Evolutionary conservation across 2,113 vertebrate species (phyloP), one percentile per base, ranked within the genome.

Genomic region (Dipodomys spectabilis): DNA sequence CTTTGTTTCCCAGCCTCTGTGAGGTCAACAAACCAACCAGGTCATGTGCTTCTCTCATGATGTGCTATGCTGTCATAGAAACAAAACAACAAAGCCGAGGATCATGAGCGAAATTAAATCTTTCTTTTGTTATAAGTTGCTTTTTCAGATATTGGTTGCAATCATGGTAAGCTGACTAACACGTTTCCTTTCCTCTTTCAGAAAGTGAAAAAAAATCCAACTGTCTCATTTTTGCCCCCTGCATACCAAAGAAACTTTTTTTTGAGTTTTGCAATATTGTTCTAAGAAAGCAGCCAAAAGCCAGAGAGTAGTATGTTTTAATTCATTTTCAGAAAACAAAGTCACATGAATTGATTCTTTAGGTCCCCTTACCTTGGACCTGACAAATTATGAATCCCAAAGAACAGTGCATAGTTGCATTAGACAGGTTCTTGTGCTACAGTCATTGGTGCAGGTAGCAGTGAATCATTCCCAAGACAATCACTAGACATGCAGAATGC

Each of bases 401-500:
- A 96, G 96, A 96, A 95, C 95, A 97, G 97, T 98, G 98, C 98
- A 98, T 97, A 98, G 98, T 97, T 95, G 97, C 95, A 94, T 96
- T n/a, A 94, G 93, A 96, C 85, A 23, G 69, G 92, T 96, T 90
- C 92, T 64, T 94, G 92, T 94, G 81, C 96, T 94, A 93, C 94
- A 94, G 97, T 95, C 95, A 96, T 68, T 94, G 30, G 96, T 91
- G 96, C 96, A 93, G 87, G 93, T 62, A 98, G 98, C 97, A 98
- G 96, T 96, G 97, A 97, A 96, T 98, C 97, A 97, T 97, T 97
- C 98, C 97, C 97, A 96, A 87, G 7, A 98, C 98, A 97, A 98
- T 97, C 98, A 98, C 98, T 90, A 97, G 53, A 98, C 97, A 98
- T 98, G 98, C 98, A 98, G 94, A 97, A 97, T 88, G 97, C 92